phyloP scores from a whole-genome alignment of 2,797 vertebrate genomes.

The Squalus acanthias region DNA sequence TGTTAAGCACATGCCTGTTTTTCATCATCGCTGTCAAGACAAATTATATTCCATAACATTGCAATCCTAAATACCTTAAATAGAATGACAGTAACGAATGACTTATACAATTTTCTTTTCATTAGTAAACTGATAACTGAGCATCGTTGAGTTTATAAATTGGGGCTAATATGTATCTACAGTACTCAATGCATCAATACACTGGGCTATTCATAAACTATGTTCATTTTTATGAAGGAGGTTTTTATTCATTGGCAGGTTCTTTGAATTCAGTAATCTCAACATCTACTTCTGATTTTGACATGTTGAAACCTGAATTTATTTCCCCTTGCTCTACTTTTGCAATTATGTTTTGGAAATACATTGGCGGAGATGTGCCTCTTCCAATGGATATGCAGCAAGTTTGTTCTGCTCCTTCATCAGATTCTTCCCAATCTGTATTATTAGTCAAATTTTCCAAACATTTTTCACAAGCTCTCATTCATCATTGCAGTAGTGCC shows the following conservation, averaged over 20 bases:
- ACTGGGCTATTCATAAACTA: background rate
- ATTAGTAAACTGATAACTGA: background rate
- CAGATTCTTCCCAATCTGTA: conserved; percentile 4
- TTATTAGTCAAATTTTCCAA: conserved; percentile 19
- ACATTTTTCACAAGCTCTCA: conserved; percentile 22
- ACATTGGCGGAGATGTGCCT: background rate
- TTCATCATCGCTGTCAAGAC: background rate
- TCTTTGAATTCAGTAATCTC: conserved; percentile 9
- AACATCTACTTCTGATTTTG: conserved; percentile 9
- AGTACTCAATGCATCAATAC: background rate
- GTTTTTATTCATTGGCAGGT: background rate
- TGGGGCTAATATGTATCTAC: background rate
- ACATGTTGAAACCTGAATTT: conserved; percentile 14
- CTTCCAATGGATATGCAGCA: background rate
- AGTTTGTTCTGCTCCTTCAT: conserved; percentile 4
- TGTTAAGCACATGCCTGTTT: background rate
- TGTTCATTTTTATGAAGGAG: background rate
- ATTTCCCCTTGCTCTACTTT: background rate
- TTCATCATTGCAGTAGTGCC: conserved; percentile 16
- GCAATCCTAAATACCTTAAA: background rate
- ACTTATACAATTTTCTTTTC: background rate
- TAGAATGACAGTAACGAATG: background rate
- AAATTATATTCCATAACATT: background rate
- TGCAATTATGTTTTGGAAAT: conserved; percentile 4
- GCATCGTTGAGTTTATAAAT: background rate